Evolutionary conservation across 2,888 invertebrate species (phyloP).

Genomic region (Mayetiola destructor): DNA sequence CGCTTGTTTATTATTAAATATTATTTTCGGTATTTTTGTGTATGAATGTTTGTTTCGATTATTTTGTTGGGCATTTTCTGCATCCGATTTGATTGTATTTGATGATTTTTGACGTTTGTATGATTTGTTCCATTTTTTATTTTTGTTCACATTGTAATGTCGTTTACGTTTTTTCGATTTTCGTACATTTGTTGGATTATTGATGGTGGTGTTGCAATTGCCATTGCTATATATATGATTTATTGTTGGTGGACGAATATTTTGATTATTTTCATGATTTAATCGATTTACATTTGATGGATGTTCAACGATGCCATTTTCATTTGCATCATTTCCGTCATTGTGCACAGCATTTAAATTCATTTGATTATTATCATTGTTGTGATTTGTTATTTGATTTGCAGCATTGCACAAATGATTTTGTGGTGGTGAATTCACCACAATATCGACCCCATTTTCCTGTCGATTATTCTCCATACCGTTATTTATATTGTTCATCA

Average conservation of each 20-base stretch:
- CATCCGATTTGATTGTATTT: neutral
- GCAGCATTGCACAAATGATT: neutral
- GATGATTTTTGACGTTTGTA: neutral
- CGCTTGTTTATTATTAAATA: neutral
- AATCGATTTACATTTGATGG: too few species aligned
- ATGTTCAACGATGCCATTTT: too few species aligned
- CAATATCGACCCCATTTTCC: neutral
- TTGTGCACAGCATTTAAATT: neutral
- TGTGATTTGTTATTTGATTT: neutral
- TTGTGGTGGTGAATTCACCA: too few species aligned
- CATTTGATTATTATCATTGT: neutral
- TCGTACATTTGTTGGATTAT: neutral
- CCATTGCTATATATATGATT: too few species aligned
- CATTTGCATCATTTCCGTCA: too few species aligned
- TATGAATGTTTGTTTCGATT: neutral
- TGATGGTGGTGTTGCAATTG: neutral
- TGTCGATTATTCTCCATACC: neutral
- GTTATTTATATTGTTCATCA: neutral
- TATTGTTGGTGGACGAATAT: too few species aligned
- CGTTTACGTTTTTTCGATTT: neutral
- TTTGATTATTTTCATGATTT: too few species aligned
- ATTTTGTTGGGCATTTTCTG: constrained; percentile 1
- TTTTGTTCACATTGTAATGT: constrained; percentile 4
- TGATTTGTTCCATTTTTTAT: constrained; percentile 8
- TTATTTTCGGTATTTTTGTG: neutral